Evolutionary conservation across 2,113 vertebrate species (phyloP).

Genomic region (Gymnorhina tibicen): DNA sequence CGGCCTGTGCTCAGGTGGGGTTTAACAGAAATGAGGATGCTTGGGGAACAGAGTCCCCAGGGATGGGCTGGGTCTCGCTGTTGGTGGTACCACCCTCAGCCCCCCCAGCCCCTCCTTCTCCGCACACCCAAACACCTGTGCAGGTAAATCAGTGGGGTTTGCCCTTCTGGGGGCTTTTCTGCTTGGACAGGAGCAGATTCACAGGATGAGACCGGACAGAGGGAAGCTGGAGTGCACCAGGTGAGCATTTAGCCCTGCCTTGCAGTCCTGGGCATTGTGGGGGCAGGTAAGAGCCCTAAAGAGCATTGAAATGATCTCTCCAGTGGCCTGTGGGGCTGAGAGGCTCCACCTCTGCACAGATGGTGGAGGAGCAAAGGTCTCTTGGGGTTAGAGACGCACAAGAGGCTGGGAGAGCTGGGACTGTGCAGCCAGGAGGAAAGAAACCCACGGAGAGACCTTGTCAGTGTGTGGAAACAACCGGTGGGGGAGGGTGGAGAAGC

Average conservation of each 20-base stretch:
- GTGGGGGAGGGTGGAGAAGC: background rate
- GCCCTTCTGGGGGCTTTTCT: background rate
- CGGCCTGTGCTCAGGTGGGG: background rate
- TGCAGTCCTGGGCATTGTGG: background rate
- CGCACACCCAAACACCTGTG: background rate
- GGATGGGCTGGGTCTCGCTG: background rate
- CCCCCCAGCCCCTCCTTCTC: background rate
- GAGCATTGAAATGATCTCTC: background rate
- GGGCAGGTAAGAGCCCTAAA: background rate
- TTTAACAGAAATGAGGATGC: background rate
- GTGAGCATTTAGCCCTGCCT: background rate
- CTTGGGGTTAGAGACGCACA: background rate
- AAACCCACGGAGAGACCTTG: background rate
- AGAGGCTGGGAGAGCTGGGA: background rate
- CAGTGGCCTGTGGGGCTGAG: background rate
- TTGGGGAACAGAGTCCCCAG: background rate
- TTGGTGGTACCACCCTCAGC: background rate
- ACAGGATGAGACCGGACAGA: background rate
- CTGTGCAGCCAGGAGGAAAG: background rate
- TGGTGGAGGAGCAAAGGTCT: background rate
- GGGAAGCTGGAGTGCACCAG: background rate
- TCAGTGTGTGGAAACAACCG: background rate
- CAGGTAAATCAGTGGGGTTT: background rate
- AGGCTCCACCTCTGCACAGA: background rate
- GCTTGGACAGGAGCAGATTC: background rate